Base-by-base conservation (phyloP, 1,140 invertebrate species). In the Cecropterus lyciades region DNA sequence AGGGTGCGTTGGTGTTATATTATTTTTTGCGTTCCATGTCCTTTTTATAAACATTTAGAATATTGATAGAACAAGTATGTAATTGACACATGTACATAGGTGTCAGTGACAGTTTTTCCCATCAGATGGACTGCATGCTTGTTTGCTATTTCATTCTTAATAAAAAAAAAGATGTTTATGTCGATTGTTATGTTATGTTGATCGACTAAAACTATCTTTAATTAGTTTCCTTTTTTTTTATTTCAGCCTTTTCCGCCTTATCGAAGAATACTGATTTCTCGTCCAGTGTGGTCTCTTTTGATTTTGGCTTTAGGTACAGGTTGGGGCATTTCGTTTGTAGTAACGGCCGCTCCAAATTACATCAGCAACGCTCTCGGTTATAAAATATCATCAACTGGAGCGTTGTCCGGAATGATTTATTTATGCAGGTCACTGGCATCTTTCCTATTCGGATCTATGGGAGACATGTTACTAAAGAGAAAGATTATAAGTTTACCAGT, bases 311-410 rank as follows among this genome's bases (percentile, higher is more conserved):
- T 95, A 74, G 95, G 95, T 10, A 96, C 95, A 65, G 92, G 95
- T 79, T 96, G 95, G 95, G 95, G 95, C n/a, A 90, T 98, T 72
- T 96, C 95, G 71, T 95, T 96, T 72, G 94, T 98, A 70, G 93
- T 98, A 55, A 98, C 96, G 0, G 95, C 96, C 48, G 95, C 98
- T 0, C 98, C 98, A 0, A 98, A 96, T 57, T 98, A 97, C 83
- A 94, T 98, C 71, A 94, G 96, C 42, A 81, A 81, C 63, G 95
- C 97, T 10, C 92, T 99, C 8, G 95, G 96, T 56, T 98, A 98
- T 69, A 93, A 98, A 70, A 93, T 98, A 63, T 94, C 95, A 77
- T 87, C 94, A 69, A 95, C 95, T 40, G 95, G 95, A 93, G 93
- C 13, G n/a, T 42, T 63, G 14, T 63, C 59, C 4, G 59, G 59